Conservation (phyloP, 2,797 vertebrate species). For the Argentina silus region DNA sequence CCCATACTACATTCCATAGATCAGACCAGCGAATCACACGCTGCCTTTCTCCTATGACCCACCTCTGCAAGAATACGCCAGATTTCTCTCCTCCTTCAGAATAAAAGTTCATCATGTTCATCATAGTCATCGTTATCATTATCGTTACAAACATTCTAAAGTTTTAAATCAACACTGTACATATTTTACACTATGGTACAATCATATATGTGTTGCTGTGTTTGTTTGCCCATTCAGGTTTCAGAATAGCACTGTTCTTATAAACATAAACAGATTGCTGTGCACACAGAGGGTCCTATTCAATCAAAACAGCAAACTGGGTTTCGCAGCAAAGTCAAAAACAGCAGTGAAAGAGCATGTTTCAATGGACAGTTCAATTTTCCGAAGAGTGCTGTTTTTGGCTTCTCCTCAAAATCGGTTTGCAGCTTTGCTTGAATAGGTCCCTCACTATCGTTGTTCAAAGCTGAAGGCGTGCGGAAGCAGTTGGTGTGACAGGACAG, state of each 20-base stretch:
- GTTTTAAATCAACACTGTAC: slow-evolving; percentile 82
- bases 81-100: slow-evolving; percentile 74
- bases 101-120: slow-evolving; percentile 77
- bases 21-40: slow-evolving; percentile 61
- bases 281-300: slow-evolving; percentile 51
- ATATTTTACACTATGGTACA: slow-evolving; percentile 86
- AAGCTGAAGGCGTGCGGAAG: slow-evolving; percentile 23
- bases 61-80: slow-evolving; percentile 62
- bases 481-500: slow-evolving; percentile 29
- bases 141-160: slow-evolving; percentile 85
- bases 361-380: slow-evolving; percentile 6
- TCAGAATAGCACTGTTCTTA: slow-evolving; percentile 35
- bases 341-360: not conserved
- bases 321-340: slow-evolving; percentile 29
- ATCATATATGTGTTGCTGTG: slow-evolving; percentile 73
- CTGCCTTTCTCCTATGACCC: slow-evolving; percentile 51
- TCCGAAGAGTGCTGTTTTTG: slow-evolving; percentile 13
- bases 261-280: slow-evolving; percentile 34
- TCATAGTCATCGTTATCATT: slow-evolving; percentile 48
- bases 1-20: slow-evolving; percentile 81
- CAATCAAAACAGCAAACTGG: slow-evolving; percentile 4
- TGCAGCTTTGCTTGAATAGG: slow-evolving; percentile 24
- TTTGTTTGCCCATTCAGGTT: slow-evolving; percentile 12
- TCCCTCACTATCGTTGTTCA: not conserved
- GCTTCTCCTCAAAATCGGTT: not conserved